These are phyloP conservation scores for Drosophila aff. DNA, from an alignment of 1,140 invertebrate species.

Conservation along the genomic window DNA sequence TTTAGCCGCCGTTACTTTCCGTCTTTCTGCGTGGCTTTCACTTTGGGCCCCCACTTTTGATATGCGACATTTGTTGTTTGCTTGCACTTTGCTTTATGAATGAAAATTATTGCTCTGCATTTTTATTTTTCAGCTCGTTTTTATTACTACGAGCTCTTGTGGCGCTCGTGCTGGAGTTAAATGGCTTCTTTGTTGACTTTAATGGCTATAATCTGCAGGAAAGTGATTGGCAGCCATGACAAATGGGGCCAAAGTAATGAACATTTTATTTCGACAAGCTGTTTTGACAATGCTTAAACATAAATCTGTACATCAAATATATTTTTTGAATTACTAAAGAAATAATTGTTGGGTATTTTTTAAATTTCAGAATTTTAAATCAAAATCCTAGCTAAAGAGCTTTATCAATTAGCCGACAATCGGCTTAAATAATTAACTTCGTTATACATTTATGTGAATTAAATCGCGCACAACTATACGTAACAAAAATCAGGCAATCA, in stretches of 20 bases:
- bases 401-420: neutral
- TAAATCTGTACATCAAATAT: neutral
- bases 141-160: conserved; percentile 22
- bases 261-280: conserved; percentile 20
- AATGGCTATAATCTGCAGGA: conserved; percentile 20
- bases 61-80: conserved; percentile 55
- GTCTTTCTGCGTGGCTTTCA: conserved; percentile 44
- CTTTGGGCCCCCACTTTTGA: conserved; percentile 45
- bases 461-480: neutral
- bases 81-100: conserved; percentile 49
- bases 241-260: conserved; percentile 17
- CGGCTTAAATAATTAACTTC: neutral
- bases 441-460: neutral
- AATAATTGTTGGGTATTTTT: neutral
- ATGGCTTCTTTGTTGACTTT: conserved; percentile 32
- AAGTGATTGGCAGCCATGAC: conserved; percentile 19
- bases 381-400: neutral
- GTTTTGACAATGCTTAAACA: conserved; percentile 1
- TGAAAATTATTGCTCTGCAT: conserved; percentile 43
- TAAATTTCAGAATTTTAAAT: neutral
- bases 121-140: conserved; percentile 29
- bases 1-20: conserved; percentile 65
- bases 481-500: neutral
- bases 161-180: conserved; percentile 14
- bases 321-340: neutral